Conservation (phyloP, 2,113 vertebrate species). For the Stomatorhinus ivindoensis region DNA sequence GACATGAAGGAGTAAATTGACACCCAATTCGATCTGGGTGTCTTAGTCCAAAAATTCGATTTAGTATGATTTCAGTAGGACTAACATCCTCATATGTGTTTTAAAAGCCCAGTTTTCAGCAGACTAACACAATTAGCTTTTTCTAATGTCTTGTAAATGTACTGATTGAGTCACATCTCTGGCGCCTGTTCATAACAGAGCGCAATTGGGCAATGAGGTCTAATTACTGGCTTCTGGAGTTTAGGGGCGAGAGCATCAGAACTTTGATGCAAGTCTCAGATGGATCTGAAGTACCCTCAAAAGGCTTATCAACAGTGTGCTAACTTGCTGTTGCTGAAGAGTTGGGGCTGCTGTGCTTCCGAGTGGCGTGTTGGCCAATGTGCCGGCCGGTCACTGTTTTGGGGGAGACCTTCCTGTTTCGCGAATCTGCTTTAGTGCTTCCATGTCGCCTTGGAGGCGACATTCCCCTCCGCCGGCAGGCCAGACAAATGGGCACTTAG, state of each 20-base stretch:
- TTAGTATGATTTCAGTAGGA: too few relatives aligned
- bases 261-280: background rate
- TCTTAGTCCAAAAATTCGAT: too few relatives aligned
- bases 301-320: background rate
- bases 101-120: too few relatives aligned
- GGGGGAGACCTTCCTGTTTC: background rate
- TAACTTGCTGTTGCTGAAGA: background rate
- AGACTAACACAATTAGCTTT: too few relatives aligned
- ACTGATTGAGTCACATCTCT: background rate
- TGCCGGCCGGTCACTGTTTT: background rate
- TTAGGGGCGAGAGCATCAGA: background rate
- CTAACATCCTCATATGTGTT: too few relatives aligned
- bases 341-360: background rate
- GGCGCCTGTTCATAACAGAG: background rate
- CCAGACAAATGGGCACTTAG: slow-evolving; percentile 10
- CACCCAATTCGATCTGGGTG: too few relatives aligned
- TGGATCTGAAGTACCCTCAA: background rate
- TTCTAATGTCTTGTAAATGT: too few relatives aligned
- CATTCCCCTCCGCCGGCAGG: background rate
- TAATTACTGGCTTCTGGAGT: slow-evolving; percentile 6
- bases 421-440: background rate
- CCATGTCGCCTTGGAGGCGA: background rate
- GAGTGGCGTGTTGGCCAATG: background rate
- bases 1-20: too few relatives aligned
- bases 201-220: background rate